Evolutionary conservation across 1,140 invertebrate genomes (phyloP).

Genomic region (Bombus huntii): DNA sequence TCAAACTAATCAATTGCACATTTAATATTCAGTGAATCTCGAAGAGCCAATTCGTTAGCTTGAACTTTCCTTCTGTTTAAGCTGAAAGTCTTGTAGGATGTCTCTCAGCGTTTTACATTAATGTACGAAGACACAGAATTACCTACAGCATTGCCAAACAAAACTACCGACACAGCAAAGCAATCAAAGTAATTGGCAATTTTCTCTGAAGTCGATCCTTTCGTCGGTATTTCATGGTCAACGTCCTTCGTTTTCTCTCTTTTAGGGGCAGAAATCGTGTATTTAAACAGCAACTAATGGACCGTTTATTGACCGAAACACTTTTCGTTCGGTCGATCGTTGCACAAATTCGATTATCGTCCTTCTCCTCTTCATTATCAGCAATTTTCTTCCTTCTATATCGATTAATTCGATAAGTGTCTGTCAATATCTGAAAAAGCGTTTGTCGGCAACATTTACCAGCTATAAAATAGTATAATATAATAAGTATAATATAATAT

Average conservation of each 20-base stretch:
- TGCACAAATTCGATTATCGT: conserved; percentile 64
- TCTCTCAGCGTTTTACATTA: conserved; percentile 16
- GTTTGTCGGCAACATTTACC: neutral
- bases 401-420: conserved; percentile 21
- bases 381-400: conserved; percentile 11
- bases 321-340: conserved; percentile 49
- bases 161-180: neutral
- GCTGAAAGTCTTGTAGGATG: neutral
- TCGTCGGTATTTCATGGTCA: conserved; percentile 57
- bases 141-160: conserved; percentile 7
- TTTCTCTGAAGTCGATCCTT: conserved; percentile 57
- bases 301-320: conserved; percentile 67
- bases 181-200: conserved; percentile 67
- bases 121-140: conserved; percentile 16
- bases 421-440: neutral
- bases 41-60: neutral
- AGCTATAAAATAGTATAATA: neutral
- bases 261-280: conserved; percentile 58
- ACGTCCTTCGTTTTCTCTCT: conserved; percentile 37
- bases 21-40: conserved; percentile 5
- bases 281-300: conserved; percentile 66
- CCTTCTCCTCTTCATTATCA: conserved; percentile 52
- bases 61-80: conserved; percentile 18
- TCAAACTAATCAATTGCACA: neutral
- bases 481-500: too few relatives aligned